Evolutionary conservation across 2,797 vertebrate species (phyloP).

Genomic region (Chlorospingus semifuscus): DNA sequence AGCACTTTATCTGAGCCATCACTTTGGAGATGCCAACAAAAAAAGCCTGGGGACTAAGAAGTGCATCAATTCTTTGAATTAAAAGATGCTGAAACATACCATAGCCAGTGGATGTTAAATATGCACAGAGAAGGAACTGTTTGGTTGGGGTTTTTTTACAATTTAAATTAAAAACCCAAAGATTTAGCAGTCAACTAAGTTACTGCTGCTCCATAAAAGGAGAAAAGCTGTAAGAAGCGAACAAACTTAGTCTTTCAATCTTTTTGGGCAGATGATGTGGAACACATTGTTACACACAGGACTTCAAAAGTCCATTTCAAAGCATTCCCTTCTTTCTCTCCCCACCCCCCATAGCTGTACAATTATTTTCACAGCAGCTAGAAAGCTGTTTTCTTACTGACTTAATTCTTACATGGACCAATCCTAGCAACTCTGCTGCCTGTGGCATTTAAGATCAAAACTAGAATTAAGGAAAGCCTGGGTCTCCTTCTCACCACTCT

Average conservation of each 20-base stretch:
- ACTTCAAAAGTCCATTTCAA: background rate
- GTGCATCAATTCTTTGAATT: background rate
- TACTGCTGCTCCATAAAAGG: background rate
- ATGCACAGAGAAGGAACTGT: background rate
- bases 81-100: background rate
- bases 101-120: background rate
- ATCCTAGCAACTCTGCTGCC: background rate
- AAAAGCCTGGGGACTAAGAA: background rate
- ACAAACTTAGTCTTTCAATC: background rate
- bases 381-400: background rate
- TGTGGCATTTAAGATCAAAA: background rate
- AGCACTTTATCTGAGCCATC: background rate
- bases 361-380: background rate
- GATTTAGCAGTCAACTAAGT: background rate
- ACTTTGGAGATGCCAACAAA: background rate
- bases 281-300: background rate
- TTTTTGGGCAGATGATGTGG: background rate
- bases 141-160: fast-evolving
- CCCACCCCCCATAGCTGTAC: background rate
- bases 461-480: background rate
- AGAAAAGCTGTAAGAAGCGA: background rate
- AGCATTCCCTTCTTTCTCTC: background rate
- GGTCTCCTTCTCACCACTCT: background rate
- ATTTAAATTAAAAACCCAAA: background rate
- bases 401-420: background rate